phyloP scores from a whole-genome alignment of 2,113 vertebrate genomes.

The Spilogale gracilis region DNA sequence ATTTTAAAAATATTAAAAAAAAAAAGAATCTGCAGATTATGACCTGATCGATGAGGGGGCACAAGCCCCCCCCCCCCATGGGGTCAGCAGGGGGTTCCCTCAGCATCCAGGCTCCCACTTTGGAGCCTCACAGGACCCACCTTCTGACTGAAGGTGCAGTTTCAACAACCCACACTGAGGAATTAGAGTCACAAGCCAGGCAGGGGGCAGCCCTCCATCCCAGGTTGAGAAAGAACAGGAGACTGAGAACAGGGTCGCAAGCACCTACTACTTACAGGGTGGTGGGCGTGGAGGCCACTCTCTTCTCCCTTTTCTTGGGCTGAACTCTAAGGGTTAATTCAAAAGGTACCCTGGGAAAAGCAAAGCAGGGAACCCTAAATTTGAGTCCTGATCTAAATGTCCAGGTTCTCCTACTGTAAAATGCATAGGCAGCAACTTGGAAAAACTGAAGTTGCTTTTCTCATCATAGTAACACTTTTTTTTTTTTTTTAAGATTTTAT shows the following conservation, averaged over 20 bases:
- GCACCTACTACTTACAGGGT: neutral
- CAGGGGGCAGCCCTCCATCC: neutral
- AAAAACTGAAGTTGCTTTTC: neutral
- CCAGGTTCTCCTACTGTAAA: neutral
- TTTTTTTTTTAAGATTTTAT: neutral
- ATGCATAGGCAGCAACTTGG: neutral
- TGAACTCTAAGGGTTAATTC: neutral
- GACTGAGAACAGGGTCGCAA: neutral
- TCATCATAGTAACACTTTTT: neutral
- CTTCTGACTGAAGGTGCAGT: neutral
- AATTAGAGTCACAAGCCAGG: neutral
- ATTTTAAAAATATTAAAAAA: no score
- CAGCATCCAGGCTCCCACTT: neutral
- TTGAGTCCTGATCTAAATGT: neutral
- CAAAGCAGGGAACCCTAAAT: neutral
- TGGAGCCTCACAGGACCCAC: neutral
- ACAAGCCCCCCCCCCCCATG: neutral
- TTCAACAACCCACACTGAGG: neutral
- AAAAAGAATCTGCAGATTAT: neutral
- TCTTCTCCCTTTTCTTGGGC: neutral
- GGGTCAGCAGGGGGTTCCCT: neutral
- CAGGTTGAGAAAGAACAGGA: neutral
- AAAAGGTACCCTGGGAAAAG: neutral
- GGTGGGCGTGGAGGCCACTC: neutral
- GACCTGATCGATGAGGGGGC: neutral